Evolutionary conservation across 2,113 vertebrate genomes (phyloP), one percentile per base, ranked within the genome.

Genomic region (Dasypus novemcinctus): DNA sequence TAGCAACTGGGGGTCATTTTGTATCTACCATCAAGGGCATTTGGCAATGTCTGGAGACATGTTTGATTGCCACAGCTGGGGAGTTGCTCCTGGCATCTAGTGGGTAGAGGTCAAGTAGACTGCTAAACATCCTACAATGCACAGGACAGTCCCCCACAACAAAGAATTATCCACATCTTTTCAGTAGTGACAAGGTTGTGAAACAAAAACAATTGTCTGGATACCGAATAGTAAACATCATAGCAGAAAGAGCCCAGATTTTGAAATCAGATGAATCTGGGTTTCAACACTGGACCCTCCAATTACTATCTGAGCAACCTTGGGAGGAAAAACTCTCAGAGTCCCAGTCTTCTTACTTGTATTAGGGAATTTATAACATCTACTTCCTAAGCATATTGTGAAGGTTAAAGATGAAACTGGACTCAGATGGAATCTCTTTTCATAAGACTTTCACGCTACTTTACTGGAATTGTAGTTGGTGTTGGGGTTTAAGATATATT

Each of bases 231-330:
- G 31, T 49, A 74, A 57, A 10, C 43, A 88, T 64, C 25, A 66
- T 13, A 49, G 68, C 23, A 87, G 31, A 79, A 83, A 82, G 23
- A 90, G 41, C n/a, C 0, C 12, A 41, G 10, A 43, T 21, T 63
- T 83, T 96, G 75, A 90, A 84, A 90, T 79, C n/a, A 94, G 57
- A 43, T 31, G 57, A 96, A 78, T 27, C 7, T 92, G 12, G 18
- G 1, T 71, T 64, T 46, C 7, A 69, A 4, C 57, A 80, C 23
- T 68, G 1, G 36, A 74, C 1, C 2, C 13, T 69, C 12, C 25
- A 72, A 66, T 90, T 71, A 72, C 71, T 76, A 33, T 76, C 41
- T 96, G 41, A 92, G 14, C 18, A 52, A 54, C 69, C 41, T 87
- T 63, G 18, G 15, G 27, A 15, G 79, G 64, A 90, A 84, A 89